These are phyloP conservation scores for Coregonus sp. DNA, from an alignment of 2,797 vertebrate species.

Conservation along the genomic window DNA sequence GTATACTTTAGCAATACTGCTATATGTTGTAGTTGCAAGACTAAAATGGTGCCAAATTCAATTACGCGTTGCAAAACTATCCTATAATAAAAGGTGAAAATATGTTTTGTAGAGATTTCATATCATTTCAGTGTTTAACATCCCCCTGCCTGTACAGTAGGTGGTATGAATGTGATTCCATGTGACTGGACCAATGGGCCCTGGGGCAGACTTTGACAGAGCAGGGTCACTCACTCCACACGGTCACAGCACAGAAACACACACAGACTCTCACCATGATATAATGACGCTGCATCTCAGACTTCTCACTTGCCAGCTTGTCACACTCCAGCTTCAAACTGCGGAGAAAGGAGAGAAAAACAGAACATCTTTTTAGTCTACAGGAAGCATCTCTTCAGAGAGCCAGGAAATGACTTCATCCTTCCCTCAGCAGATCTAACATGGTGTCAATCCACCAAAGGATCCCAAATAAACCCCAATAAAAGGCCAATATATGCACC, in stretches of 20 bases:
- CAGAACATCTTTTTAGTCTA: conserved; percentile 43
- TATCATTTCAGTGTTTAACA: not conserved
- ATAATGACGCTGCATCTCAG: conserved; percentile 98
- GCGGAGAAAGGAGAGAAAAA: conserved; percentile 47
- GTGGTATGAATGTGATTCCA: not conserved
- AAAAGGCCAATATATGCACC: not conserved
- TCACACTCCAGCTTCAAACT: conserved; percentile 97
- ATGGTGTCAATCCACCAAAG: conserved; percentile 16
- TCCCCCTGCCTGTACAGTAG: not conserved
- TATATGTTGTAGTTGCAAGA: not conserved
- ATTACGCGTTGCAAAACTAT: not conserved
- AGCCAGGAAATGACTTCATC: not conserved
- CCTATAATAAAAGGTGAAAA: not conserved
- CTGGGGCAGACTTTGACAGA: too few relatives aligned
- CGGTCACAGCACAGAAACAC: conserved; percentile 6
- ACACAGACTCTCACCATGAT: conserved; percentile 85
- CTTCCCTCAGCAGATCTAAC: conserved; percentile 19
- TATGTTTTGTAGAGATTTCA: not conserved
- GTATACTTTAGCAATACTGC: not conserved
- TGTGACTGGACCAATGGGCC: not conserved
- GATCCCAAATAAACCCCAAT: conserved; percentile 32
- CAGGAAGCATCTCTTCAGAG: conserved; percentile 2
- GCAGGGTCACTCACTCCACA: not conserved
- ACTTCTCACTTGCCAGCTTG: conserved; percentile 97
- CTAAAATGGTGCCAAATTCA: not conserved